Base-by-base conservation (phyloP, 2,797 vertebrate genomes). In the Phyllotis vaccarum region DNA sequence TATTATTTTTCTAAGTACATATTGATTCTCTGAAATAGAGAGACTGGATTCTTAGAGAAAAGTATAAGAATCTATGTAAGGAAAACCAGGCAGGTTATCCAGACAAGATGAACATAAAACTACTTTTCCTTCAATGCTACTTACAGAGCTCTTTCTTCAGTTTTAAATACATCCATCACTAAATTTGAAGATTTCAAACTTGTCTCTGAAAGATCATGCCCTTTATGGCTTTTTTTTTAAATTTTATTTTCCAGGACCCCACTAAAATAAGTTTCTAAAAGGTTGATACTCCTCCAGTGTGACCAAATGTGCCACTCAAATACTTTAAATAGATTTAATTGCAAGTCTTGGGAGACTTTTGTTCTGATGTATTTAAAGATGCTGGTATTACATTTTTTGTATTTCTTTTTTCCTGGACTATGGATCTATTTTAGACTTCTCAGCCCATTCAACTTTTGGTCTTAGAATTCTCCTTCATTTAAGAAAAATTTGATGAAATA, bases 251-350 rank as follows among this genome's bases (percentile, higher is more conserved):
- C 78, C 22, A 75, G n/a, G 52, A 82, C 17, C 62, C 86, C n/a
- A 78, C 29, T 78, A 74, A 96, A 81, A 37, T 72, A 66, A 10
- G 13, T 81, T 79, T 68, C 56, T 54, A 90, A 94, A 78, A 93
- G 58, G n/a, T 4, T 87, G 49, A 62, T 21, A 58, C 22, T 56
- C 37, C 19, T 14, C 46, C 52, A 81, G 5, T n/a, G 31, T 66
- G 74, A 66, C 66, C 85, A 75, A 6, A 82, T 49, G 19, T 40
- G 37, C 82, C 78, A 68, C 27, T 95, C 43, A 95, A 88, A 93
- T 76, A 91, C 93, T 92, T 96, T 40, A 98, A 95, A 95, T 94
- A 93, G 87, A 92, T 92, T 76, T 94, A 78, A 95, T 80, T 92
- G 17, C 46, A 94, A 37, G 58, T 95, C 94, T 93, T 89, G 37